These are phyloP conservation scores for Vannuccia rotundouncinata DNA, from an alignment of 2,888 invertebrate species.

Conservation along the genomic window DNA sequence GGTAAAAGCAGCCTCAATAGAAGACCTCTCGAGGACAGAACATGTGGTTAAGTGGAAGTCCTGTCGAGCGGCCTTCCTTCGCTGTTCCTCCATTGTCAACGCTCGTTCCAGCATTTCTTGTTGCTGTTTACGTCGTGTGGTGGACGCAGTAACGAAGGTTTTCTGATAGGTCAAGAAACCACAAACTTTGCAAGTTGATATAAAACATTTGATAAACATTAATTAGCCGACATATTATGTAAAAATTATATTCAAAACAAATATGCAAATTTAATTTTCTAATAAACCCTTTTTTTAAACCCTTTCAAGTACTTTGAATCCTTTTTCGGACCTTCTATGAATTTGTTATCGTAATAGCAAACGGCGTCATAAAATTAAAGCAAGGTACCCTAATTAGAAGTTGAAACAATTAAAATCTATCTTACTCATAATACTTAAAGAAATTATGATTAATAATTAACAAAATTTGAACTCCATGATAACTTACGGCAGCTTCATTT, in stretches of 20 bases:
- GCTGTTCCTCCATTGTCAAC: constrained; percentile 87
- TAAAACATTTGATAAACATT: too few relatives aligned
- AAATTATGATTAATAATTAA: not conserved
- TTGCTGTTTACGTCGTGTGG: constrained; percentile 95
- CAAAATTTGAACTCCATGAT: not conserved
- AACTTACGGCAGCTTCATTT: constrained; percentile 64
- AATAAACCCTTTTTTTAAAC: too few relatives aligned
- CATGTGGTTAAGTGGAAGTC: constrained; percentile 90
- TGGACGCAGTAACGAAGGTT: constrained; percentile 89
- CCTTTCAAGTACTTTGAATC: too few relatives aligned
- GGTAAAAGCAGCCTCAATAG: constrained; percentile 44
- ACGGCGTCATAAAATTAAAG: too few relatives aligned
- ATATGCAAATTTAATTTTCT: too few relatives aligned
- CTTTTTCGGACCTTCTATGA: too few relatives aligned
- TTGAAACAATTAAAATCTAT: not conserved
- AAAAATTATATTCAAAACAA: too few relatives aligned
- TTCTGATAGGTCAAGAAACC: too few relatives aligned
- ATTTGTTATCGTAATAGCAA: too few relatives aligned
- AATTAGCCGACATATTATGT: too few relatives aligned
- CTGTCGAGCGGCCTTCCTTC: constrained; percentile 84
- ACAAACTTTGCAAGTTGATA: not conserved
- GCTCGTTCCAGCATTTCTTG: constrained; percentile 93
- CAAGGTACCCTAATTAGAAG: not conserved
- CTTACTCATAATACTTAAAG: not conserved
- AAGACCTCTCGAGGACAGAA: constrained; percentile 58